A percentile compares a stretch with the other conserved stretches of the same genome.
Evolutionary conservation across 1,140 invertebrate genomes (phyloP).

Genomic region (Spodoptera litura): DNA sequence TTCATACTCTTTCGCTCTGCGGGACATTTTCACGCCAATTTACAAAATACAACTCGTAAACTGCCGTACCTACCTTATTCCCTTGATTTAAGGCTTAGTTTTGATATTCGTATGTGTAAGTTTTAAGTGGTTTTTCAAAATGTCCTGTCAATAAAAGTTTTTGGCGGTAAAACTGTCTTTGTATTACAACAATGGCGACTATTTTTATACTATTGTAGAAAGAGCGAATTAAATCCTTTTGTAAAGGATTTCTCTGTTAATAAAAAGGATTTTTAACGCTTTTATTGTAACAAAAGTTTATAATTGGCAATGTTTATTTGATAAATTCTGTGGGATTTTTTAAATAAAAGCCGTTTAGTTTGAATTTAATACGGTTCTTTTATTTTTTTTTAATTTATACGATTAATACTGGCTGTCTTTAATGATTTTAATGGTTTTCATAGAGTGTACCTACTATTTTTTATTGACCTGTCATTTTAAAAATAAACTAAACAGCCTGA

Average conservation of each 20-base stretch:
- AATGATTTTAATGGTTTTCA: too few species aligned
- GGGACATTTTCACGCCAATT: constrained; percentile 50
- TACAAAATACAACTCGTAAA: not conserved
- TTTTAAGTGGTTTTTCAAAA: not conserved
- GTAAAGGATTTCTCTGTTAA: constrained; percentile 56
- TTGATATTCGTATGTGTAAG: not conserved
- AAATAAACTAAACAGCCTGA: too few species aligned
- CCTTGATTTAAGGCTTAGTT: constrained; percentile 19
- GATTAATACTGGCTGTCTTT: too few species aligned
- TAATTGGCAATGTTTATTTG: constrained; percentile 46
- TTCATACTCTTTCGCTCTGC: constrained; percentile 63
- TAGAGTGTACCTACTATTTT: too few species aligned
- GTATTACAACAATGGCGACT: constrained; percentile 57
- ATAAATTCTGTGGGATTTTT: constrained; percentile 28
- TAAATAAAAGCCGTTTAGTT: constrained; percentile 20
- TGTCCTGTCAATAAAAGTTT: constrained; percentile 56
- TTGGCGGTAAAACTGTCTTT: constrained; percentile 60
- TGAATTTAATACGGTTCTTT: not conserved
- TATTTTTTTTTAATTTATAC: too few species aligned
- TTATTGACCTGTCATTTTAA: too few species aligned
- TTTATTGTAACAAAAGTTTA: constrained; percentile 48
- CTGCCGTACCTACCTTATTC: not conserved
- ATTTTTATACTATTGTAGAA: constrained; percentile 59
- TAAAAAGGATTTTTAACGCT: constrained; percentile 65
- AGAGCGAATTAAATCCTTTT: constrained; percentile 54